Evolutionary conservation across 1,140 invertebrate genomes (phyloP).

Genomic region (Aporrectodea caliginosa): DNA sequence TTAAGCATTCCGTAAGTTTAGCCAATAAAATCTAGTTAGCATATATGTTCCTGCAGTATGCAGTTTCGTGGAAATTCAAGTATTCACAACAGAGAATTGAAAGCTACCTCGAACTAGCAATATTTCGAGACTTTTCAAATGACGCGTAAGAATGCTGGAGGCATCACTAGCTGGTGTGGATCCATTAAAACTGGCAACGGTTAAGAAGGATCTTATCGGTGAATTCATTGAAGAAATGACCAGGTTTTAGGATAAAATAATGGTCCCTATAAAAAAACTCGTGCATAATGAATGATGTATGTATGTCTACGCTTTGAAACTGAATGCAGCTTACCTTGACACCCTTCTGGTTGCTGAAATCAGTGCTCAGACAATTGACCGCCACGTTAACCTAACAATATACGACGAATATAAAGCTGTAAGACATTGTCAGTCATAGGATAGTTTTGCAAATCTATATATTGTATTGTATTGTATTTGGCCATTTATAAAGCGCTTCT

Average conservation of each 20-base stretch:
- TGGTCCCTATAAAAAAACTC: not conserved
- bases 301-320: not conserved
- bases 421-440: too few relatives aligned
- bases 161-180: not conserved
- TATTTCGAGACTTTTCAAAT: too few relatives aligned
- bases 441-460: too few relatives aligned
- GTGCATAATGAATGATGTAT: not conserved
- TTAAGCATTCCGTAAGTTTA: too few relatives aligned
- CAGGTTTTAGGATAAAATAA: not conserved
- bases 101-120: too few relatives aligned
- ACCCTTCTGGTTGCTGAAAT: constrained; percentile 99
- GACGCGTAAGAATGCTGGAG: not conserved
- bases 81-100: too few relatives aligned
- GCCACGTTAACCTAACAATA: constrained; percentile 90
- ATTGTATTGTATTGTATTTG: too few relatives aligned
- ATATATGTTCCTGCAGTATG: too few relatives aligned
- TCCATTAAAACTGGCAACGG: not conserved
- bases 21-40: too few relatives aligned
- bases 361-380: constrained; percentile 96
- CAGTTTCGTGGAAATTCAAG: too few relatives aligned
- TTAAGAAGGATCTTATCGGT: not conserved
- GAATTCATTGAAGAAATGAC: not conserved
- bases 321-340: constrained; percentile 74
- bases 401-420: too few relatives aligned
- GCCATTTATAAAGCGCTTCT: too few relatives aligned